A percentile compares a stretch with the other conserved stretches of the same genome.
These are phyloP conservation scores for Anguilla japonica DNA, from an alignment of 2,113 vertebrate genomes.

Conservation along the genomic window DNA sequence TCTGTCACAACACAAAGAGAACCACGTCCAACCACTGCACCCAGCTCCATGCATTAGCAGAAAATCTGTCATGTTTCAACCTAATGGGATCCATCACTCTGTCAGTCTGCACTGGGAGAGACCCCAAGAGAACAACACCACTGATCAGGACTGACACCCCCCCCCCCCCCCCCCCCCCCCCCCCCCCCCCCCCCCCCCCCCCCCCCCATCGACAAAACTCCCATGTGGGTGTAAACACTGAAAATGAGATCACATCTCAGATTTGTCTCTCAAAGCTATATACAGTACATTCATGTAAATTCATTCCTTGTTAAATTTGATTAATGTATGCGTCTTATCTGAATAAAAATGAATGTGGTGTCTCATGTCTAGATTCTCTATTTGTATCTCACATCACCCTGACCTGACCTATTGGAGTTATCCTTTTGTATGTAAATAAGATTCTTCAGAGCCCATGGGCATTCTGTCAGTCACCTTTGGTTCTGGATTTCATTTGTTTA, in stretches of 20 bases:
- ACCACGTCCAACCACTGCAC: slow-evolving; percentile 37
- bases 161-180: background rate
- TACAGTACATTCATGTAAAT: background rate
- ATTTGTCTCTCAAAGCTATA: background rate
- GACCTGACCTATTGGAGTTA: slow-evolving; percentile 22
- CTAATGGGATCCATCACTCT: slow-evolving; percentile 62
- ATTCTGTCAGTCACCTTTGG: slow-evolving; percentile 31
- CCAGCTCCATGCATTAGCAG: slow-evolving; percentile 49
- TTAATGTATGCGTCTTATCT: background rate
- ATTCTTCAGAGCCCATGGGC: slow-evolving; percentile 11
- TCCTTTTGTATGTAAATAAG: slow-evolving; percentile 30
- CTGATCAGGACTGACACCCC: slow-evolving; percentile 10
- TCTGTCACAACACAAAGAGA: slow-evolving; percentile 43
- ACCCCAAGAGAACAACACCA: slow-evolving; percentile 28
- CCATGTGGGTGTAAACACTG: background rate
- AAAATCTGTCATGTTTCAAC: slow-evolving; percentile 50
- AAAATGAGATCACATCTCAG: background rate
- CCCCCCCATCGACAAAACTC: background rate
- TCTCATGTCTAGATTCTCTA: background rate
- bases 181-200: background rate
- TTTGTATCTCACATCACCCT: background rate
- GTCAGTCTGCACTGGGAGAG: slow-evolving; percentile 51
- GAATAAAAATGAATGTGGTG: background rate
- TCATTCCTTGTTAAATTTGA: background rate
- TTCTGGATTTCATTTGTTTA: slow-evolving; percentile 29